Percentiles rank a stretch among this genome's conserved stretches.
phyloP scores from a whole-genome alignment of 2,797 vertebrate genomes.

The Typhlichthys subterraneus region DNA sequence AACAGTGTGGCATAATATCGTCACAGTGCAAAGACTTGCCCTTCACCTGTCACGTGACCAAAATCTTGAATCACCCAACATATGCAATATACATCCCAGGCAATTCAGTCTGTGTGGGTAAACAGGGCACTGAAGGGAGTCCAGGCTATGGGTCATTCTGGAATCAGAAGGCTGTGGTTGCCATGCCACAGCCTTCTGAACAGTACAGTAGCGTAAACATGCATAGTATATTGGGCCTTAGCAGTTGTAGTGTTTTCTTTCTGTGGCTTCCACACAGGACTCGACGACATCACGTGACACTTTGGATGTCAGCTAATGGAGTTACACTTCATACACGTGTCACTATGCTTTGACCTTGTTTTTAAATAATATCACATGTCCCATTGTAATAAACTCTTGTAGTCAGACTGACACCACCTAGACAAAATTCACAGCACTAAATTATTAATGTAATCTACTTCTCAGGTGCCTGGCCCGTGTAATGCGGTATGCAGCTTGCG shows the following conservation, averaged over 20 bases:
- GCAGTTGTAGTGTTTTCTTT: too few relatives aligned
- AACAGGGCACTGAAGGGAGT: too few relatives aligned
- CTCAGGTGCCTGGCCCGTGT: conserved; percentile 20
- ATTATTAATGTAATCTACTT: conserved; percentile 49
- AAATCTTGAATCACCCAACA: not conserved
- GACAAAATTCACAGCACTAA: conserved; percentile 42
- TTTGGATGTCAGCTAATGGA: not conserved
- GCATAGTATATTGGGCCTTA: too few relatives aligned
- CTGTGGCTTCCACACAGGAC: too few relatives aligned
- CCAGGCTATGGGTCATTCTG: too few relatives aligned
- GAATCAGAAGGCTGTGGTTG: too few relatives aligned
- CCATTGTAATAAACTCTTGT: conserved; percentile 49
- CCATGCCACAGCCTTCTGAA: too few relatives aligned
- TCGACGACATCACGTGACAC: too few relatives aligned
- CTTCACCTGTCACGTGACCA: not conserved
- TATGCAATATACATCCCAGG: not conserved
- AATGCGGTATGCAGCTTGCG: not conserved
- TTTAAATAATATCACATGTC: conserved; percentile 41
- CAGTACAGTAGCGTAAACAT: too few relatives aligned
- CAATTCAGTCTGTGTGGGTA: too few relatives aligned
- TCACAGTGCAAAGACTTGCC: not conserved
- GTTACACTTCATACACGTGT: conserved; percentile 14
- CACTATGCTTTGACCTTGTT: conserved; percentile 16
- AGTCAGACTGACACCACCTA: conserved; percentile 33
- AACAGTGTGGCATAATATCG: not conserved